Evolutionary conservation across 2,113 vertebrate genomes (phyloP), one percentile per base, ranked within the genome.

Genomic region (Rhinogobius similis): DNA sequence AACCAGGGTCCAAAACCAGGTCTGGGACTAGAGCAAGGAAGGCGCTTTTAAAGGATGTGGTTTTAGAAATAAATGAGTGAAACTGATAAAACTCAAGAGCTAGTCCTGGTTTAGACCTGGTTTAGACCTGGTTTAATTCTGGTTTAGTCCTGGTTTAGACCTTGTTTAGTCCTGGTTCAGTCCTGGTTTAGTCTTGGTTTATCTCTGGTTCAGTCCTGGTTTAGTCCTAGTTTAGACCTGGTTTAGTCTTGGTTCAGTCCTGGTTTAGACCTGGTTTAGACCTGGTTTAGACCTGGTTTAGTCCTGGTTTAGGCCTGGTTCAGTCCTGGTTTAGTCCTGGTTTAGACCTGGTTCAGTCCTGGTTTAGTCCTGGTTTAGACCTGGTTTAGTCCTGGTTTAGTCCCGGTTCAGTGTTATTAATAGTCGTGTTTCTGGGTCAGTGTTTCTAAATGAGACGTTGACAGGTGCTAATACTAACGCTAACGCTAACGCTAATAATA

Each of bases 401-500:
- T 24, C 52, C 52, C 13, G 21, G 11, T 55, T 55, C 13, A 26
- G 52, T 26, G 21, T 52, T 10, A 52, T 20, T 52, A 81, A 75
- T 56, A 70, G 52, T n/a, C 52, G 11, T 10, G 3, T 23, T 23
- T 55, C 53, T 27, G 24, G 26, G 53, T 56, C 24, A 27, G 53
- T 56, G 53, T 27, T 52, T 52, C 48, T 52, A 52, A 52, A 52
- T 52, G 48, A 52, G 48, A 23, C 48, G n/a, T 52, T 52, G 48
- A 23, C 48, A 56, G 53, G 53, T 56, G 53, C 53, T 56, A 56
- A 56, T 56, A 24, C 53, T 56, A 56, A 56, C 13, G 53, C 53
- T 56, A 56, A 56, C 27, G 53, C 53, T 56, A 56, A 56, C 13
- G 53, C 53, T 56, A 56, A 56, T 56, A 56, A 56, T 56, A 56